phyloP scores from a whole-genome alignment of 2,797 vertebrate genomes.

The Sandelia bainsii region DNA sequence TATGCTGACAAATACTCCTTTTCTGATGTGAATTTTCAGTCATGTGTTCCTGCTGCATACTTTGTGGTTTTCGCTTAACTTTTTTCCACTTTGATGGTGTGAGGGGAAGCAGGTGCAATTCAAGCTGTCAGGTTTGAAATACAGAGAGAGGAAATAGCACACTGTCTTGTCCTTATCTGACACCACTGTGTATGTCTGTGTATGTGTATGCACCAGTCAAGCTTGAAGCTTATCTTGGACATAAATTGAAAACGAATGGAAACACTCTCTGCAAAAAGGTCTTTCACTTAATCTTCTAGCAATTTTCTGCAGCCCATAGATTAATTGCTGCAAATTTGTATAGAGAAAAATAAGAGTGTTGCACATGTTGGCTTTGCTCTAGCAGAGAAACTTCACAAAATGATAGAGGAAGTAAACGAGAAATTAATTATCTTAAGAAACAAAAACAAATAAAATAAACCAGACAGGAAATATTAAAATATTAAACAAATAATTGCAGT shows the following conservation, averaged over 20 bases:
- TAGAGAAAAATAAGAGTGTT: neutral
- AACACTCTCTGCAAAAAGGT: conserved; percentile 57
- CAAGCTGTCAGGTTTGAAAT: conserved; percentile 74
- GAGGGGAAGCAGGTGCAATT: conserved; percentile 77
- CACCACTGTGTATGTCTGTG: conserved; percentile 37
- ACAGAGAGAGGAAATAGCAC: conserved; percentile 74
- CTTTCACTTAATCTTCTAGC: conserved; percentile 40
- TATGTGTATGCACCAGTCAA: conserved; percentile 26
- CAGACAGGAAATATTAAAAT: neutral
- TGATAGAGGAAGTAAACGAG: conserved; percentile 1
- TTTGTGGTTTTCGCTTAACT: conserved; percentile 61
- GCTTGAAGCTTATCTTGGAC: conserved; percentile 65
- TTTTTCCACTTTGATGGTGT: conserved; percentile 64
- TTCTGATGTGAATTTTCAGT: conserved; percentile 33
- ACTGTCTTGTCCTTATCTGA: conserved; percentile 71
- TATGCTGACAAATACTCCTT: conserved; percentile 7
- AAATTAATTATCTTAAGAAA: neutral
- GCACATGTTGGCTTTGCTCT: neutral
- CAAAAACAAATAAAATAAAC: conserved; percentile 9
- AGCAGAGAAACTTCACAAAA: conserved; percentile 2
- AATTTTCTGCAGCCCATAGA: conserved; percentile 24
- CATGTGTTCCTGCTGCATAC: conserved; percentile 37
- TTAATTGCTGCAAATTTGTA: conserved; percentile 3
- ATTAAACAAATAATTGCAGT: neutral
- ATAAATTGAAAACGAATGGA: conserved; percentile 66